Evolutionary conservation across 2,888 invertebrate genomes (phyloP), one percentile per base, ranked within the genome.

Genomic region (Pheosia gnoma): DNA sequence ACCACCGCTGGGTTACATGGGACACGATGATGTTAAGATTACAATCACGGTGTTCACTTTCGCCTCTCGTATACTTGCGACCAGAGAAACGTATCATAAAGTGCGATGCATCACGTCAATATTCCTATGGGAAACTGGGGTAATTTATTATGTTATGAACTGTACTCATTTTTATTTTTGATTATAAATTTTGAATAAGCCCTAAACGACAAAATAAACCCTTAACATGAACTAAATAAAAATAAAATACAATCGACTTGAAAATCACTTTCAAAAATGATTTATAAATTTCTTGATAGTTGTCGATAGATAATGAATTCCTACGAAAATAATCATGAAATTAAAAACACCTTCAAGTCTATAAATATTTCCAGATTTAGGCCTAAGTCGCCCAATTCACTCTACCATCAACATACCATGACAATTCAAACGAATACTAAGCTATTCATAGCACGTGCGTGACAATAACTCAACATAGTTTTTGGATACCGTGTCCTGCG

Each of bases 11-110:
- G 65, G 67, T 77, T 76, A 71, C 70, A 69, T 75, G 78, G 72
- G 74, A 79, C 78, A 65, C 58, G 56, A 72, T 75, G 72, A 70
- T 72, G 65, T 72, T 74, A 63, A 75, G 70, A 68, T 63, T 45
- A 75, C 65, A 68, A 67, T 66, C 57, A 71, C 65, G 58, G 57
- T 62, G 58, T 58, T 68, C 77, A 80, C 81, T 83, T 81, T 82
- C 83, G 82, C 78, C 82, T 82, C 83, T 57, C 58, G 61, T 75
- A 73, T 71, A 69, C 37, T 76, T 78, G 81, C 68, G 74, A 70
- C 60, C 69, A 72, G 56, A 68, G 45, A 45, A 57, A 57, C 25
- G 45, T 57, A 45, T 45, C 4, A 47, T 6, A 47, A 4, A 1
- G 43, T 45, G 9, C 1, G 4, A 4, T 45, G 43, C 3, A 47